Conservation (phyloP, 2,888 invertebrate species). For the Ptycholaimellus sp. region DNA sequence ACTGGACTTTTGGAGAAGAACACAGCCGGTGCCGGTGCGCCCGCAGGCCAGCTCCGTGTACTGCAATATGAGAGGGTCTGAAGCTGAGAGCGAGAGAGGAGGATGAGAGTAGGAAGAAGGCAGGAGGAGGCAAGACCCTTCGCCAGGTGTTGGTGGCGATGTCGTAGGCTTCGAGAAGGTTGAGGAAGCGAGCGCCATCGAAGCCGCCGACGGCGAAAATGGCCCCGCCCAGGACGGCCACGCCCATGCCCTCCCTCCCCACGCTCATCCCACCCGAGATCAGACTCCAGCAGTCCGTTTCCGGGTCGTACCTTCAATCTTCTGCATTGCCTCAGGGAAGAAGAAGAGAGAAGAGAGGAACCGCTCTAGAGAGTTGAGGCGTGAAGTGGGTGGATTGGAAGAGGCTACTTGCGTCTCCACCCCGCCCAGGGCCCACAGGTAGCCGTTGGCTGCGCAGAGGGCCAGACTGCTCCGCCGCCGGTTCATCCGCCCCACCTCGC, state of each 20-base stretch:
- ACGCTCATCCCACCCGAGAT: conserved; percentile 56
- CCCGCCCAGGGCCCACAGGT: conserved; percentile 68
- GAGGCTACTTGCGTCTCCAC: conserved; percentile 82
- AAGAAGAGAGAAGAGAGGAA: no score
- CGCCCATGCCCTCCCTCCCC: conserved; percentile 65
- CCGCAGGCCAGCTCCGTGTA: no score
- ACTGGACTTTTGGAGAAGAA: no score
- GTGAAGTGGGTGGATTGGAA: conserved; percentile 51
- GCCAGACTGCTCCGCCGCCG: conserved; percentile 65
- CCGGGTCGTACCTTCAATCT: conserved; percentile 36
- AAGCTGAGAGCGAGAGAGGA: no score
- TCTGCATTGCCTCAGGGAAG: no score
- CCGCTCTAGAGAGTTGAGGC: conserved; percentile 69
- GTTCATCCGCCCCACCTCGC: conserved; percentile 59
- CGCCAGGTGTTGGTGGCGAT: conserved; percentile 40
- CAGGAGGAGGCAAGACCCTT: no score
- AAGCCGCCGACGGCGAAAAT: conserved; percentile 66
- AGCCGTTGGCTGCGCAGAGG: conserved; percentile 62
- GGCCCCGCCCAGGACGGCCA: conserved; percentile 56
- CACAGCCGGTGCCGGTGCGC: no score
- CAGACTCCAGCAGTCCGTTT: conserved; percentile 60
- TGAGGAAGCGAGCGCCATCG: conserved; percentile 57
- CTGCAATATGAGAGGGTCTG: no score
- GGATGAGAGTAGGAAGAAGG: no score
- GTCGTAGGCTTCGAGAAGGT: conserved; percentile 53